Conservation (phyloP, 2,888 invertebrate genomes). For the Meandrusa payeni region DNA sequence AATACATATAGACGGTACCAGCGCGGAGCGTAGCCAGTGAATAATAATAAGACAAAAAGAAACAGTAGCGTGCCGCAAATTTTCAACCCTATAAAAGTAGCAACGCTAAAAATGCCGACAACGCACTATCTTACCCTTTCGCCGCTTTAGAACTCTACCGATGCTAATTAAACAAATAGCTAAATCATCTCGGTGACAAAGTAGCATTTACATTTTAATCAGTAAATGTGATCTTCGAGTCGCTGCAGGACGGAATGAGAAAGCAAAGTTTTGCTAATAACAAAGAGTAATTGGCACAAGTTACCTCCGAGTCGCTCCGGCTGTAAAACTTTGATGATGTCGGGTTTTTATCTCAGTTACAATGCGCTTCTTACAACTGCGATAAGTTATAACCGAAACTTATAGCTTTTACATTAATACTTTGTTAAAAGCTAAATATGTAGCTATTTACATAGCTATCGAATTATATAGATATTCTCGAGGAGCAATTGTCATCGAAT, state of each 20-base stretch:
- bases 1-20: too few relatives aligned
- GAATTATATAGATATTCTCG: too few relatives aligned
- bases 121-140: too few relatives aligned
- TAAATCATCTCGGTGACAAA: conserved; percentile 15
- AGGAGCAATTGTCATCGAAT: too few relatives aligned
- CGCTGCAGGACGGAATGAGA: not conserved
- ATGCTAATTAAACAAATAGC: too few relatives aligned
- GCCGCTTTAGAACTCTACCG: too few relatives aligned
- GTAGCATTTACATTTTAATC: conserved; percentile 17
- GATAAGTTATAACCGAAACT: conserved; percentile 5
- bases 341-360: conserved; percentile 22
- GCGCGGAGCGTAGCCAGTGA: too few relatives aligned
- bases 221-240: conserved; percentile 11
- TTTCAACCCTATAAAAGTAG: too few relatives aligned
- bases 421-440: not conserved
- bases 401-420: not conserved
- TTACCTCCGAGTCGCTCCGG: conserved; percentile 10
- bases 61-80: too few relatives aligned
- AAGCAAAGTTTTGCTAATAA: conserved; percentile 21
- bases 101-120: too few relatives aligned
- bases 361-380: conserved; percentile 13
- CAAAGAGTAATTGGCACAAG: conserved; percentile 21
- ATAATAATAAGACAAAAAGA: too few relatives aligned
- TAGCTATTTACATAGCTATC: too few relatives aligned
- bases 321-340: conserved; percentile 18